Conservation (phyloP, 2,888 invertebrate species). For the Tenthredo distinguenda region DNA sequence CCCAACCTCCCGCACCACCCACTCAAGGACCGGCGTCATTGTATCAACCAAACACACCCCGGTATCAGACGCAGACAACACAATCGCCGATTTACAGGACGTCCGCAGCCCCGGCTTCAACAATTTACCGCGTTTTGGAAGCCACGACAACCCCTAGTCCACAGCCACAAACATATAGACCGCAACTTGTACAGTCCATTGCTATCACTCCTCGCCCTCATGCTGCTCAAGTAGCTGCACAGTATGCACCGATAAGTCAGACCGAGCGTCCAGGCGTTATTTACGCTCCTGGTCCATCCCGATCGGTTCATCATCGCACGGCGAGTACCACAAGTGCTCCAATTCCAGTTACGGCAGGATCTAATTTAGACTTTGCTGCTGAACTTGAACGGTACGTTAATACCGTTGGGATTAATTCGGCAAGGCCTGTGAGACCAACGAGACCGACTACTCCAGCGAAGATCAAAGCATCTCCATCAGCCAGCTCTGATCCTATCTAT, state of each 20-base stretch:
- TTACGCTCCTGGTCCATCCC: slow-evolving; percentile 74
- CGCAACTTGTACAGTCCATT: slow-evolving; percentile 67
- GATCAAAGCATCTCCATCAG: slow-evolving; percentile 57
- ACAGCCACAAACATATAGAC: slow-evolving; percentile 64
- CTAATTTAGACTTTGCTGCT: slow-evolving; percentile 85
- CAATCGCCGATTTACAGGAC: slow-evolving; percentile 58
- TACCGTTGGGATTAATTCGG: slow-evolving; percentile 76
- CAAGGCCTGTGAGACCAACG: slow-evolving; percentile 68
- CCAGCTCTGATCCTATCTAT: slow-evolving; percentile 83
- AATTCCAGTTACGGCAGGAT: slow-evolving; percentile 67
- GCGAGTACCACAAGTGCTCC: slow-evolving; percentile 71
- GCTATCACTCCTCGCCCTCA: slow-evolving; percentile 82
- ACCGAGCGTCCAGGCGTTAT: slow-evolving; percentile 75
- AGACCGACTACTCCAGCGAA: slow-evolving; percentile 53
- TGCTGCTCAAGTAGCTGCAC: slow-evolving; percentile 73
- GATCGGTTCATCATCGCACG: slow-evolving; percentile 72
- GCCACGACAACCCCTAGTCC: slow-evolving; percentile 69
- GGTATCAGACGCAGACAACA: slow-evolving; percentile 84
- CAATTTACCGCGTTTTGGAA: slow-evolving; percentile 69
- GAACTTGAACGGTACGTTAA: slow-evolving; percentile 84
- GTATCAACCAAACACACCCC: slow-evolving; percentile 80
- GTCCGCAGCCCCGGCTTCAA: slow-evolving; percentile 62
- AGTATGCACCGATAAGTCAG: slow-evolving; percentile 76
- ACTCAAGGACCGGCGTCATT: slow-evolving; percentile 66
- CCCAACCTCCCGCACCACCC: slow-evolving; percentile 79